A percentile compares a stretch with the other conserved stretches of the same genome.
phyloP scores from a whole-genome alignment of 2,113 vertebrate species.

The Scatophagus argus region DNA sequence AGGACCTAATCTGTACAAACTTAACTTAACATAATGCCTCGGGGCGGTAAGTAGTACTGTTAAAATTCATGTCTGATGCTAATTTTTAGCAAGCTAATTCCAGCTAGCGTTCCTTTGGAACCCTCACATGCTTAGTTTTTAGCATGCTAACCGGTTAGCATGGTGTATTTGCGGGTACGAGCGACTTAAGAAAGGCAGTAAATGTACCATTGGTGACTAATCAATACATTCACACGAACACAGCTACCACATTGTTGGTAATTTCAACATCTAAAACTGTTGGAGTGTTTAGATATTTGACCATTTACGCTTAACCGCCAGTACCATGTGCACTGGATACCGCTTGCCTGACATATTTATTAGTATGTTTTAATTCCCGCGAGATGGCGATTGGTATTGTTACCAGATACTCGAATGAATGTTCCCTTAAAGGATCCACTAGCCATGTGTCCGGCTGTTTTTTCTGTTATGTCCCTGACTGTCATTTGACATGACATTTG shows the following conservation, averaged over 20 bases:
- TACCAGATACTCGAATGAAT: background rate
- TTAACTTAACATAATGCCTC: conserved; percentile 75
- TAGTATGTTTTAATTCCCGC: background rate
- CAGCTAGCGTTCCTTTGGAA: conserved; percentile 40
- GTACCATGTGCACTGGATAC: conserved; percentile 47
- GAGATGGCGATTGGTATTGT: background rate
- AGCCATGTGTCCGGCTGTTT: accelerated
- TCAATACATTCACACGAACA: background rate
- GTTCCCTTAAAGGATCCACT: background rate
- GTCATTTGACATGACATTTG: background rate
- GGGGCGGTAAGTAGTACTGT: conserved; percentile 79
- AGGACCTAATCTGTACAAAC: background rate
- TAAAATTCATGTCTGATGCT: background rate
- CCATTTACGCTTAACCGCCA: background rate
- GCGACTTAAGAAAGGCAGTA: background rate
- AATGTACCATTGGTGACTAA: background rate
- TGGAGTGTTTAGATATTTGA: accelerated
- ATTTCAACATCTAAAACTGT: background rate
- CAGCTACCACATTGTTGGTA: accelerated
- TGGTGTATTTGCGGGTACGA: background rate
- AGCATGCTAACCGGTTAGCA: conserved; percentile 69
- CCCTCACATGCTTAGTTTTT: conserved; percentile 62
- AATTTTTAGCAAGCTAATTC: conserved; percentile 16
- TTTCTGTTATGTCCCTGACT: background rate
- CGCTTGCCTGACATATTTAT: background rate